phyloP scores from a whole-genome alignment of 2,888 invertebrate genomes.

The Andrena minutula region DNA sequence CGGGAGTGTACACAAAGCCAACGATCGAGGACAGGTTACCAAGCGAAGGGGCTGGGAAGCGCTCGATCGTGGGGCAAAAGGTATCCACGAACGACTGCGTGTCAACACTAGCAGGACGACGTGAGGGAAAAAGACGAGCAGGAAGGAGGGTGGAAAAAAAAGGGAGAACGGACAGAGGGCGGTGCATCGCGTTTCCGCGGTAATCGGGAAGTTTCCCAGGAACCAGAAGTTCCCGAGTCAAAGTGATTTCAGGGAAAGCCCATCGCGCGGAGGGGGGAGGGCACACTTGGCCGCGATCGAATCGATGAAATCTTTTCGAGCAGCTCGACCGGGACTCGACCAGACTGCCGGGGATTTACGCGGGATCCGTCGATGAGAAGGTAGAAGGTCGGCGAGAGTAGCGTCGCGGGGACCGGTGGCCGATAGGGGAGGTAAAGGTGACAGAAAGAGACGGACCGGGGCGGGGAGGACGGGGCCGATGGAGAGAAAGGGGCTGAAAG shows the following conservation, averaged over 20 bases:
- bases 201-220: constrained; percentile 63
- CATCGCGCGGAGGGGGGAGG: constrained; percentile 1
- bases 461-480: neutral
- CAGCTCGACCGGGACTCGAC: constrained; percentile 54
- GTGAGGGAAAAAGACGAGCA: neutral
- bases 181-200: constrained; percentile 53
- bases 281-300: constrained; percentile 67
- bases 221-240: constrained; percentile 63
- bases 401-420: constrained; percentile 45
- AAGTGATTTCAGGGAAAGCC: constrained; percentile 59
- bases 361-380: constrained; percentile 65
- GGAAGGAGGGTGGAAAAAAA: neutral
- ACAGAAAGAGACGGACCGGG: neutral
- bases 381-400: constrained; percentile 56
- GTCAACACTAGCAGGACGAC: neutral
- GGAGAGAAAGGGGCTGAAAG: constrained; percentile 26
- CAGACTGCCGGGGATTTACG: constrained; percentile 64
- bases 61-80: neutral
- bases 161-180: neutral
- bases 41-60: neutral
- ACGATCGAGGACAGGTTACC: constrained; percentile 1
- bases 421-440: constrained; percentile 11
- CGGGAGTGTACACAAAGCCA: neutral
- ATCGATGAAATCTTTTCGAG: constrained; percentile 68
- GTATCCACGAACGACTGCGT: constrained; percentile 7